Conservation (phyloP, 2,888 invertebrate species). For the Cephus spinipes region DNA sequence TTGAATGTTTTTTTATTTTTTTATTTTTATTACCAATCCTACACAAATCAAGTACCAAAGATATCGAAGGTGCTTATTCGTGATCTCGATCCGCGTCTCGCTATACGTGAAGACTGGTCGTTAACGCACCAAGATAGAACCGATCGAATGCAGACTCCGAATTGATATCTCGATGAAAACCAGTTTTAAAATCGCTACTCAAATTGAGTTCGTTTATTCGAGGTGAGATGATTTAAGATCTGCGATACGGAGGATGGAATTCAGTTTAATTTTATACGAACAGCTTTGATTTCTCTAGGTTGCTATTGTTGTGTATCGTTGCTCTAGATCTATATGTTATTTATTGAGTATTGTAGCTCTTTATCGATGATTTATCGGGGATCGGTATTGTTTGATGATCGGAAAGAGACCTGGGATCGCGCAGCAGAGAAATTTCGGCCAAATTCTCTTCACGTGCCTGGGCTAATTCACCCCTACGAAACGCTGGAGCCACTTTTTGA, state of each 20-base stretch:
- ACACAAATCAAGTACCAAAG: background rate
- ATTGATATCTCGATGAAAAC: background rate
- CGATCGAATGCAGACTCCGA: background rate
- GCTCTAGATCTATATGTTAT: background rate
- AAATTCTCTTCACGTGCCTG: slow-evolving; percentile 40
- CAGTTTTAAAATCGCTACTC: background rate
- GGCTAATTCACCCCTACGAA: slow-evolving; percentile 21
- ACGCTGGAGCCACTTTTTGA: background rate
- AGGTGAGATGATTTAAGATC: background rate
- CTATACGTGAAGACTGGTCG: background rate
- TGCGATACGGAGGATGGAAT: background rate
- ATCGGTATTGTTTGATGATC: background rate
- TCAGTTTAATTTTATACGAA: background rate
- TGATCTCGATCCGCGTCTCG: background rate
- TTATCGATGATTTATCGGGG: background rate
- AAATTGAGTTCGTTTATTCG: background rate
- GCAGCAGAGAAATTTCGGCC: background rate
- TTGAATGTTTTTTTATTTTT: background rate
- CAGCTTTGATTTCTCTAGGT: background rate
- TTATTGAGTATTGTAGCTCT: background rate
- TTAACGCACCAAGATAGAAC: background rate
- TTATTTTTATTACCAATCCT: background rate
- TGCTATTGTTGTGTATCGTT: background rate
- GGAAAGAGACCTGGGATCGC: background rate
- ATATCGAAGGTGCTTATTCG: background rate